Base-by-base conservation (phyloP, 1,140 invertebrate genomes). In the Procambarus clarkii region DNA sequence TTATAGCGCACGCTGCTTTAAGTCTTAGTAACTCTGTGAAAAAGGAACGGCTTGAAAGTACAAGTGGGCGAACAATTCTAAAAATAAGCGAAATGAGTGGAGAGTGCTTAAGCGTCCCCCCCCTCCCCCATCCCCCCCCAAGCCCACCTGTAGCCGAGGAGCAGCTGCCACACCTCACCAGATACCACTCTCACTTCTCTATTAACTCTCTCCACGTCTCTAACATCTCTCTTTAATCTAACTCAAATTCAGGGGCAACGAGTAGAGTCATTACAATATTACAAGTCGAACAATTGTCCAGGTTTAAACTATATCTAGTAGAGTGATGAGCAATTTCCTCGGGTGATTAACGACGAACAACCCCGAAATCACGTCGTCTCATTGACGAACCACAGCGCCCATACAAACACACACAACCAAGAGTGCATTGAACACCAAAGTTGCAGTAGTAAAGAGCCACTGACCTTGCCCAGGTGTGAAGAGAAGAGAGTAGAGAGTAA, bases 81-180 rank as follows among this genome's bases (percentile, higher is more conserved):
- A 89, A 74, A 92, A 89, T 79, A 85, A 78, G 81, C 87, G 87
- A 92, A 92, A 78, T 50, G 81, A 88, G 71, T 92, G 86, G 91
- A 88, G 58, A 88, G 54, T 84, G 48, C 50, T 82, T 34, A 71
- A 64, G n/a, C n/a, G n/a, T n/a, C n/a, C n/a, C n/a, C n/a, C n/a
- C n/a, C n/a, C n/a, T n/a, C n/a, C n/a, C n/a, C n/a, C n/a, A n/a
- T n/a, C n/a, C n/a, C 79, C 86, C 77, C 86, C 87, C 86, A 74
- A 77, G 91, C 87, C 91, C 91, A 92, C 91, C 91, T 92, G 91
- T 92, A 92, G 83, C 83, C 86, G 82, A 69, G 71, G n/a, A 74
- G 46, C 24, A 80, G 64, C 44, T 91, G 90, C 90, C 83, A 86
- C 48, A 60, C 58, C 48, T 91, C 90, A 50, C 78, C 58, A 82